Conservation (phyloP, 2,113 vertebrate genomes). For the Heterotilapia buettikoferi region DNA sequence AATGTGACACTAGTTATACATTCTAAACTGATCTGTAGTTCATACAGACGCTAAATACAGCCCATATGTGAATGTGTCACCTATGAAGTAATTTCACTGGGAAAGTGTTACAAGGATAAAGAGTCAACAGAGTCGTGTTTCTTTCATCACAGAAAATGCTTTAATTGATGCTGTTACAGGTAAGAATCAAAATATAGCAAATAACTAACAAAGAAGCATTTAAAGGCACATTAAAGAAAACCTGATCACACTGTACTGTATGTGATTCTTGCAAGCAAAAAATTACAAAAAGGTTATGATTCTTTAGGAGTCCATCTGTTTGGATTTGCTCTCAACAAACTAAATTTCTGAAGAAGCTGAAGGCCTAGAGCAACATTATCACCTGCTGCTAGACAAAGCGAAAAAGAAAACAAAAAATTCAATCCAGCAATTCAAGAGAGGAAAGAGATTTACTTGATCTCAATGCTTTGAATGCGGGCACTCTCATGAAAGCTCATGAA, state of each 20-base stretch:
- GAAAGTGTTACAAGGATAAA: background rate
- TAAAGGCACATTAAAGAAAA: background rate
- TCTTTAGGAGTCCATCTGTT: background rate
- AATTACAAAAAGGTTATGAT: background rate
- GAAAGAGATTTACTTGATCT: slow-evolving; percentile 51
- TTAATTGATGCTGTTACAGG: slow-evolving; percentile 26
- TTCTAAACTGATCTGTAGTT: background rate
- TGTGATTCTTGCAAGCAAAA: background rate
- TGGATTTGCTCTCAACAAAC: background rate
- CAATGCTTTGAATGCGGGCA: slow-evolving; percentile 42
- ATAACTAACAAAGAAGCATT: background rate
- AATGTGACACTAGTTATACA: background rate
- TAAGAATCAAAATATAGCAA: slow-evolving; percentile 17
- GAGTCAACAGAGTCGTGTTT: background rate
- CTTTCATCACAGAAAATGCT: background rate
- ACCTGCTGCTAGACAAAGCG: background rate
- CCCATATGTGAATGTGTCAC: background rate
- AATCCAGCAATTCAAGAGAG: background rate
- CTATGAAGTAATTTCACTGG: background rate
- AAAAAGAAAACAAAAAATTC: background rate
- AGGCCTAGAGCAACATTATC: background rate
- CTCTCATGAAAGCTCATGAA: slow-evolving; percentile 51
- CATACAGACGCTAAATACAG: background rate
- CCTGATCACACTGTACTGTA: background rate
- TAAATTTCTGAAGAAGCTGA: background rate